Evolutionary conservation across 2,113 vertebrate species (phyloP).

Genomic region (Patagioenas fasciata): DNA sequence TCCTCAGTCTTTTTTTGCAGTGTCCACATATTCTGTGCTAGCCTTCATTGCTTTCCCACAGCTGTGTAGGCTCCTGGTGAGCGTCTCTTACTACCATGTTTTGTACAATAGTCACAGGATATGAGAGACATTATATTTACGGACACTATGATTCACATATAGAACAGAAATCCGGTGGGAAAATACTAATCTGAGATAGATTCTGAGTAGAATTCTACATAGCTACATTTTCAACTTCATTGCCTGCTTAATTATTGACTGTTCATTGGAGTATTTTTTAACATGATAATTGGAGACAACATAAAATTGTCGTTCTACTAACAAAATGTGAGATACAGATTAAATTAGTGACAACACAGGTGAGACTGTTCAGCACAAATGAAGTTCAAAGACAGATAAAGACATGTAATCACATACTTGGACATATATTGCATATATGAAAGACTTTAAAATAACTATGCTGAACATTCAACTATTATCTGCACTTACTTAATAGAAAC

Average conservation of each 20-base stretch:
- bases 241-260: background rate
- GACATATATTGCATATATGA: background rate
- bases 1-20: background rate
- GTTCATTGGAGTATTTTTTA: constrained; percentile 16
- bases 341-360: constrained; percentile 28
- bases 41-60: background rate
- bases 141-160: background rate
- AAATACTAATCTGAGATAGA: constrained; percentile 19
- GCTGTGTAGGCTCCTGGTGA: background rate
- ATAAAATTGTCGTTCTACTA: constrained; percentile 41
- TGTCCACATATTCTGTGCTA: background rate
- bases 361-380: constrained; percentile 40
- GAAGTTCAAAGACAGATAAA: constrained; percentile 51
- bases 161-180: constrained; percentile 9
- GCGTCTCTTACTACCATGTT: background rate
- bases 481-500: constrained; percentile 42
- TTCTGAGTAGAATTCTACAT: background rate
- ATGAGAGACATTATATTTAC: background rate
- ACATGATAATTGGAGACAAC: constrained; percentile 35
- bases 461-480: constrained; percentile 28
- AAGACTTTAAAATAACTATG: constrained; percentile 11
- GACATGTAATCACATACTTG: constrained; percentile 9
- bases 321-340: constrained; percentile 43
- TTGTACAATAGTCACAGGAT: background rate
- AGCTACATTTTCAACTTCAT: background rate